Evolutionary conservation across 1,140 invertebrate species (phyloP).

Genomic region (Bombus picipes): DNA sequence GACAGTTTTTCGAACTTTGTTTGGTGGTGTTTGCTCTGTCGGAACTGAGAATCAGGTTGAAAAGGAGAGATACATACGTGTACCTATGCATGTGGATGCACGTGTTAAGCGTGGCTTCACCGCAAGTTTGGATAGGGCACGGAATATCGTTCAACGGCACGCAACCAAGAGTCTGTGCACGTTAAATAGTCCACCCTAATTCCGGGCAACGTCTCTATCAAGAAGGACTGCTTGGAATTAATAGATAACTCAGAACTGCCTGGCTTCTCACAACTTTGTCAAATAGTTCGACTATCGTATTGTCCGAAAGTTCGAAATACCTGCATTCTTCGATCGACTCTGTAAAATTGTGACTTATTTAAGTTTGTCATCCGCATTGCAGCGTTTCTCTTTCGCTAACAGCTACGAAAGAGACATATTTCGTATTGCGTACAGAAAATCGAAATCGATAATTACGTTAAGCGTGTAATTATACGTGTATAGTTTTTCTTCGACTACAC

Average conservation of each 20-base stretch:
- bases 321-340: neutral
- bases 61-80: neutral
- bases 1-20: conserved; percentile 8
- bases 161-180: conserved; percentile 62
- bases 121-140: conserved; percentile 65
- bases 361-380: neutral
- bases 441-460: no score
- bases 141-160: conserved; percentile 66
- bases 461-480: no score
- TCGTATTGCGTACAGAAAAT: accelerated
- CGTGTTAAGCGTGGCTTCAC: conserved; percentile 63
- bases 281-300: neutral
- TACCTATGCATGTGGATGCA: neutral
- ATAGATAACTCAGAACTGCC: conserved; percentile 19
- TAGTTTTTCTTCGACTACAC: no score
- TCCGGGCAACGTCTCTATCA: conserved; percentile 72
- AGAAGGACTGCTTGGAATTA: conserved; percentile 36
- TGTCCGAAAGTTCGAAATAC: neutral
- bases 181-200: conserved; percentile 66
- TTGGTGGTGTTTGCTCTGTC: neutral
- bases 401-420: accelerated
- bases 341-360: no score
- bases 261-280: neutral
- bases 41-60: neutral
- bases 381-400: neutral